Evolutionary conservation across 2,797 vertebrate genomes (phyloP), one percentile per base, ranked within the genome.

Genomic region (Dendrocincla fuliginosa): DNA sequence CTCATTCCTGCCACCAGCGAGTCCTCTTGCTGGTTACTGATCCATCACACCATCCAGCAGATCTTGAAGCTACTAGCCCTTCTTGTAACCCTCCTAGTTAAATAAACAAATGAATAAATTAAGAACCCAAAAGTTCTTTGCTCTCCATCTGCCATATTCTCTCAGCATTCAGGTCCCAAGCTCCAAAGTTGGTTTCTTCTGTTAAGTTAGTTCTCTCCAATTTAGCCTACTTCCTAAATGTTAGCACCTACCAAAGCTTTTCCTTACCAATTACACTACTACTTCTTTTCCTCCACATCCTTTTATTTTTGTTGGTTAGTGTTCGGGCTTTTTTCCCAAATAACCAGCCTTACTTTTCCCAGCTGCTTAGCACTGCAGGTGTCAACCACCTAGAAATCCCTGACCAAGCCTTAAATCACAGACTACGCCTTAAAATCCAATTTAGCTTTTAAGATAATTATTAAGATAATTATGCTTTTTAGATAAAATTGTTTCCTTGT

Each of bases 401-500:
- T 55, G 33, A 82, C 44, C 83, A 49, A 84, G 46, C 16, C 74
- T 55, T 64, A 60, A 78, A 92, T 64, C 71, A 89, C 61, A 89
- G n/a, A 41, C 39, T 30, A 90, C 83, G 61, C 53, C 61, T 73
- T 89, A 94, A 95, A 93, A 90, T 84, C 59, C 69, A 55, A 65
- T 81, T 95, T 87, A 67, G 14, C 35, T 76, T 92, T 86, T 44
- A 84, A 84, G 61, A 70, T 49, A 84, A 79, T 84, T 67, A 89
- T 91, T 80, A 86, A 84, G 78, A 86, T 92, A 92, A 83, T 81
- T 78, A 78, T 25, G 27, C 8, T 78, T 94, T 95, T 93, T 37
- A 88, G 77, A 91, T 77, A 94, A 93, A 95, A 93, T 79, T 84
- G 56, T 87, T 93, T 95, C 41, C 80, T 91, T 74, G 41, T 15